These are phyloP conservation scores for Echeneis naucrates DNA, from an alignment of 2,797 vertebrate genomes.

Conservation along the genomic window DNA sequence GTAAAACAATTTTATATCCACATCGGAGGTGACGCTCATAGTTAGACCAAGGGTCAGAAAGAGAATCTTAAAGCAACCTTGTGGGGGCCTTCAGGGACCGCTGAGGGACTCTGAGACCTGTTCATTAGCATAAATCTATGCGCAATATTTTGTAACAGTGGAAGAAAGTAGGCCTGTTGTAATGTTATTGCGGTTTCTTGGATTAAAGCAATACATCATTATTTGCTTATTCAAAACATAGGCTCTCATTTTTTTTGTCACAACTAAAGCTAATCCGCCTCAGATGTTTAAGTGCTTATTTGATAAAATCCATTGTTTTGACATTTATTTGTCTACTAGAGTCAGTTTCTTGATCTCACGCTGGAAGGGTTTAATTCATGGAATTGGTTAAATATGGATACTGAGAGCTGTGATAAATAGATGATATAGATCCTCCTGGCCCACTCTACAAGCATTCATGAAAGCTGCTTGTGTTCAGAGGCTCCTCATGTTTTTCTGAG, in stretches of 20 bases:
- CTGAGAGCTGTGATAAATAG: constrained; percentile 59
- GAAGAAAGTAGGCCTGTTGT: not conserved
- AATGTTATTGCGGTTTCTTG: not conserved
- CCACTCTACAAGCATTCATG: constrained; percentile 83
- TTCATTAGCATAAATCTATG: not conserved
- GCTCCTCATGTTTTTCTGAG: constrained; percentile 87
- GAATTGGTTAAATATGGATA: constrained; percentile 47
- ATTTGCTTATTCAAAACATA: constrained; percentile 8
- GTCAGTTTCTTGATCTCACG: not conserved
- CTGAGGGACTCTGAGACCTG: not conserved
- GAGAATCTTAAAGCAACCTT: not conserved
- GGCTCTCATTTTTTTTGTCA: not conserved
- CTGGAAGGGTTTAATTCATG: constrained; percentile 38
- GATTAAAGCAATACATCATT: not conserved
- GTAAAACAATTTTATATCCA: not conserved
- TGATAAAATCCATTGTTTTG: not conserved
- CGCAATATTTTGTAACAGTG: not conserved
- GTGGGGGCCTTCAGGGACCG: not conserved
- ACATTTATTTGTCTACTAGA: not conserved
- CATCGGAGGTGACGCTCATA: not conserved
- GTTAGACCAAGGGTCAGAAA: not conserved
- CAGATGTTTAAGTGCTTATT: not conserved
- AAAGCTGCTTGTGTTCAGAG: constrained; percentile 88
- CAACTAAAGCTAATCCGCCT: not conserved
- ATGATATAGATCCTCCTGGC: constrained; percentile 76